Base-by-base conservation (phyloP, 2,113 vertebrate genomes). In the Salvelinus fontinalis region DNA sequence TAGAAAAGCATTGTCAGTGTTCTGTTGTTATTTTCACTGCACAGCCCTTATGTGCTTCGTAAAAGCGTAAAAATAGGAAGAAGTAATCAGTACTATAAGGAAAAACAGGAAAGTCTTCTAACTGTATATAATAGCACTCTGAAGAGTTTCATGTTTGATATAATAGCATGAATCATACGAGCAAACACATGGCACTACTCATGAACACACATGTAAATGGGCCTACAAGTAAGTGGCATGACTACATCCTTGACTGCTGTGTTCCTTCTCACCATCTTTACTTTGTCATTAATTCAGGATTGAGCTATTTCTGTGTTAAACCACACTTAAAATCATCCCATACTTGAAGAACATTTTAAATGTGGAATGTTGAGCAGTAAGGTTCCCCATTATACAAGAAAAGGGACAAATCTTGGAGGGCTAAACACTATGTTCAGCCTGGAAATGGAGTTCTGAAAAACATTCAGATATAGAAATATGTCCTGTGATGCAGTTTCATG, bases 281-380 rank as follows among this genome's bases (percentile, higher is more conserved):
- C 13, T 13, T 27, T 29, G 13, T 29, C 22, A 24, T 66, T 27
- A 14, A 24, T 66, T 66, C 64, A 22, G 11, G 4, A 67, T 27
- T 26, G 1, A 29, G 65, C 16, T 4, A 66, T 66, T 12, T 29
- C 11, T 16, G 9, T 72, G 62, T 76, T 77, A 78, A 80, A 75
- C 72, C 51, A n/a, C 54, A 34, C 83, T 83, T 87, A 81, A 86
- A 86, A 82, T 87, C 67, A 84, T 49, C 67, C 75, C 83, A 81
- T 75, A 66, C 71, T 81, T 82, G 83, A 86, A 81, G 79, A 81
- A 84, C 84, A 86, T 73, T 71, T 73, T 85, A 90, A 87, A 85
- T 79, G 79, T 84, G 74, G 75, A 84, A 86, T 80, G 76, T 84
- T 88, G 80, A 86, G 71, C 86, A 77, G 85, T 78, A 88, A 85